phyloP scores from a whole-genome alignment of 2,113 vertebrate species.

The Albula glossodonta region DNA sequence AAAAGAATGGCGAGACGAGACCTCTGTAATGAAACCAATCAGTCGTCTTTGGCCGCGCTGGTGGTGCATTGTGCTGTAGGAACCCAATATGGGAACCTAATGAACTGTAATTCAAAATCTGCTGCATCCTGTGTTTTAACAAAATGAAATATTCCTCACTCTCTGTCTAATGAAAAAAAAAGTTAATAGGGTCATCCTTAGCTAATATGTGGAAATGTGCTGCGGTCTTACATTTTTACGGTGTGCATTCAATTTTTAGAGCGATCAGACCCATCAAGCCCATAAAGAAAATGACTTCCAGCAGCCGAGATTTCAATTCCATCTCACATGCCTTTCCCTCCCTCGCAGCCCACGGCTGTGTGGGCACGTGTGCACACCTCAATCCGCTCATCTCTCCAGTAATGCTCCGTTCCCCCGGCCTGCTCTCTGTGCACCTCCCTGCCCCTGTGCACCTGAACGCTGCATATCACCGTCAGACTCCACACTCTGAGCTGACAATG shows the following conservation, averaged over 20 bases:
- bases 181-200: constrained; percentile 56
- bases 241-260: constrained; percentile 48
- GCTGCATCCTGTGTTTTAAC: constrained; percentile 49
- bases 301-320: constrained; percentile 41
- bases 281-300: constrained; percentile 42
- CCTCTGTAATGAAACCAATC: constrained; percentile 39
- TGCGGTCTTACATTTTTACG: constrained; percentile 49
- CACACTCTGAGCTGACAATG: too few species aligned
- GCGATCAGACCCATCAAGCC: constrained; percentile 44
- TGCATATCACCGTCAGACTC: too few species aligned
- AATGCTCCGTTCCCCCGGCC: background rate
- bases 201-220: constrained; percentile 55
- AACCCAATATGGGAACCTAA: constrained; percentile 46
- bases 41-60: constrained; percentile 22
- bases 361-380: constrained; percentile 16
- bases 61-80: constrained; percentile 15
- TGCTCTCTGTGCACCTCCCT: constrained; percentile 9
- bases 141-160: constrained; percentile 45
- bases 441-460: too few species aligned
- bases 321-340: constrained; percentile 7
- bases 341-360: background rate
- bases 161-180: constrained; percentile 33
- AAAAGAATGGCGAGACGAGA: constrained; percentile 9
- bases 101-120: constrained; percentile 54
- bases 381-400: constrained; percentile 21